Percentiles rank a stretch among this genome's conserved stretches.
Evolutionary conservation across 1,140 invertebrate species (phyloP).

Genomic region (Scylla paramamosain): DNA sequence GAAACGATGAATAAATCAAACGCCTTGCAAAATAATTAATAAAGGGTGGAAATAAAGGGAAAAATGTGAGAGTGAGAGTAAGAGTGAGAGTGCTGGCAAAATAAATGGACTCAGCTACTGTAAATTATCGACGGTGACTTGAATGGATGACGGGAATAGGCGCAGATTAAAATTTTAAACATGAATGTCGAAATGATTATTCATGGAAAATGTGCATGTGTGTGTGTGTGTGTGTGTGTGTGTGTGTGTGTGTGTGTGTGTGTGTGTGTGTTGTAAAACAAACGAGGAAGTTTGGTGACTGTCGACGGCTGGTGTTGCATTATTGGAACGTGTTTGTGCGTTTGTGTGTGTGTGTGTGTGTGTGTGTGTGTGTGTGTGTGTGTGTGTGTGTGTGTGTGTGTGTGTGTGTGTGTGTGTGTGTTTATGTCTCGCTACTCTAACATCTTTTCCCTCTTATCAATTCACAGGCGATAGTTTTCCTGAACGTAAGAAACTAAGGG

Average conservation of each 20-base stretch:
- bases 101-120: background rate
- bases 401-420: too few relatives aligned
- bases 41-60: background rate
- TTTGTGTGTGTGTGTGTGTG: slow-evolving; percentile 2
- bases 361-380: slow-evolving; percentile 31
- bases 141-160: background rate
- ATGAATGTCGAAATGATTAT: background rate
- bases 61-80: background rate
- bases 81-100: slow-evolving; percentile 16
- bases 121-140: background rate
- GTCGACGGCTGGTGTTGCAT: too few relatives aligned
- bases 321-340: background rate
- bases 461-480: too few relatives aligned
- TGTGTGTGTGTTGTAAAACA: too few relatives aligned
- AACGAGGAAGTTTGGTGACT: too few relatives aligned
- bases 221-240: slow-evolving; percentile 28
- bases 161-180: too few relatives aligned
- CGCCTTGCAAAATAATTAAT: background rate
- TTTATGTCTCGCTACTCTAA: too few relatives aligned
- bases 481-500: too few relatives aligned
- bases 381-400: background rate
- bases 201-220: background rate
- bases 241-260: slow-evolving; percentile 1
- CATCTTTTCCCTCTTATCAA: too few relatives aligned
- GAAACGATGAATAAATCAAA: background rate